phyloP scores from a whole-genome alignment of 2,113 vertebrate species.

The Odobenus rosmarus region DNA sequence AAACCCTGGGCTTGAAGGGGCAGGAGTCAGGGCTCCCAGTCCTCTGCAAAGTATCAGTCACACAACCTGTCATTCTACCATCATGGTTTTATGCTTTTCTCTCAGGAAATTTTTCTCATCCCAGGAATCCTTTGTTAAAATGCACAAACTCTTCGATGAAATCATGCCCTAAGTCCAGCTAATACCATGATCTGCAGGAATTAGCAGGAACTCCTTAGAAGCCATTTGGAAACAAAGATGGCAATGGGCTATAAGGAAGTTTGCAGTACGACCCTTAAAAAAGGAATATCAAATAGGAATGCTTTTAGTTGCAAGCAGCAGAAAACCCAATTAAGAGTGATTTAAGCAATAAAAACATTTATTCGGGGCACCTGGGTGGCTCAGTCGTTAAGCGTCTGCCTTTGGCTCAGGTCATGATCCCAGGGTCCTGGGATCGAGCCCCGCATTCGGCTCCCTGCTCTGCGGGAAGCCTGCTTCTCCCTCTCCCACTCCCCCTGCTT shows the following conservation, averaged over 20 bases:
- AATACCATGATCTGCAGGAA: neutral
- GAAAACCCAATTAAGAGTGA: neutral
- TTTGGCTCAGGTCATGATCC: too few relatives aligned
- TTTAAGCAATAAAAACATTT: neutral
- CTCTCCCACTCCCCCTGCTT: too few relatives aligned
- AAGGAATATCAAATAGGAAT: neutral
- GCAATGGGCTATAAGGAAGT: neutral
- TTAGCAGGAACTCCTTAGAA: neutral
- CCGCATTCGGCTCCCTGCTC: too few relatives aligned
- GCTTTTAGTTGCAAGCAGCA: neutral
- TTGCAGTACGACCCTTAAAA: neutral
- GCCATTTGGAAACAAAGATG: neutral
- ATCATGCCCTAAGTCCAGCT: neutral
- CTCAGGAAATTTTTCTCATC: neutral
- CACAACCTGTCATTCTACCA: neutral
- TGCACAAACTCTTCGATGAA: neutral
- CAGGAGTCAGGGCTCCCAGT: neutral
- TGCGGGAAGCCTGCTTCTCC: too few relatives aligned
- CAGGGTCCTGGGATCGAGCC: too few relatives aligned
- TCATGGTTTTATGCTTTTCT: neutral
- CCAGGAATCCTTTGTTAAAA: neutral
- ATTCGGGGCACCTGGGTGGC: neutral
- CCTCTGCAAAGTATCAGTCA: neutral
- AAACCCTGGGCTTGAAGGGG: neutral
- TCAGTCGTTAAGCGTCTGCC: too few relatives aligned